Evolutionary conservation across 92 coral and sea anemone genomes (phyloP), one percentile per base, ranked within the genome.

Genomic region (Paramuricea clavata): DNA sequence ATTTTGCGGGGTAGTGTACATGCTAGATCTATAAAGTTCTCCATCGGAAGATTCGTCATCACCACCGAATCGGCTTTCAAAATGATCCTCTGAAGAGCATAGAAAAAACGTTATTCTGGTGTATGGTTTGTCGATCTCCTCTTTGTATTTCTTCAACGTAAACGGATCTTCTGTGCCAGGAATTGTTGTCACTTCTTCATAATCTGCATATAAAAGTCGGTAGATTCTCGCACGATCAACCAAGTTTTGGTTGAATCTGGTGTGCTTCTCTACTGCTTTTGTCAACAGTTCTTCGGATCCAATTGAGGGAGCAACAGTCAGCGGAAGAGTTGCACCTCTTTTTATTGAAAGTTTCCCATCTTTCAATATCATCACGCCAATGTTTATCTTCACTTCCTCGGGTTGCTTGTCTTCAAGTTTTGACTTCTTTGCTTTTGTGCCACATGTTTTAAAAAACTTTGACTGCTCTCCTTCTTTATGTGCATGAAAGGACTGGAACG

Each of bases 201-300:
- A n/a, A 31, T 84, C 81, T 21, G 82, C 42, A 74, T 84, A 84
- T 15, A 84, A 83, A 15, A 72, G 70, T 27, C 59, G 16, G 47
- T 69, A 83, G 22, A 9, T 22, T 27, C 19, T 15, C 30, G 64
- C 19, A 30, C 41, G 28, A 61, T 74, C 27, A 21, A 84, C 69
- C 82, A 84, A 28, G 25, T 74, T 77, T 52, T 84, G 32, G 60
- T 84, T 84, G 73, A 73, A 84, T 71, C 88, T 82, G 42, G 69
- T 27, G 30, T 84, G 88, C 88, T 84, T 84, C 43, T 71, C 82
- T 22, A 84, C 88, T 1, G 88, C 88, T 57, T 59, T 70, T 42
- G 10, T 16, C 27, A 83, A 80, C 59, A 83, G 69, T 43, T 83
- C 69, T 16, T 22, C 19, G 43, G 88, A 56, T 83, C 68, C 44